Conservation (phyloP, 2,113 vertebrate genomes). For the Formicarius rufipectus region DNA sequence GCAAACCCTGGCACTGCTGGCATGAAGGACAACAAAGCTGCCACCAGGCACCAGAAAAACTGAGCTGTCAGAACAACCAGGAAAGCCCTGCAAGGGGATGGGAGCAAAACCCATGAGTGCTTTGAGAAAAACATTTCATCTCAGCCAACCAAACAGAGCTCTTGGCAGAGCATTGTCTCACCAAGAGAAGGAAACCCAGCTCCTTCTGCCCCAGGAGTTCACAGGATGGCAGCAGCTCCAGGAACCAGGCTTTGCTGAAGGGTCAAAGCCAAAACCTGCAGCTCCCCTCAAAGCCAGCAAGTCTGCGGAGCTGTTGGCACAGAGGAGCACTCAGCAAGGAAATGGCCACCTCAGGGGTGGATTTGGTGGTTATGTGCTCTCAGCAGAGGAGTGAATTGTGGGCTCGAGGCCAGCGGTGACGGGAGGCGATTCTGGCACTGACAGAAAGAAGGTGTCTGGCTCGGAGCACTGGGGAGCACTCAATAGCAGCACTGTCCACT, state of each 20-base stretch:
- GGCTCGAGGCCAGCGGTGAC: not conserved
- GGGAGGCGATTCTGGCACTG: slow-evolving; percentile 8
- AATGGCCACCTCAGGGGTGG: not conserved
- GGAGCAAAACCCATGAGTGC: not conserved
- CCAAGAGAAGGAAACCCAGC: not conserved
- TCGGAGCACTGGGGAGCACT: not conserved
- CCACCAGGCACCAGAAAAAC: not conserved
- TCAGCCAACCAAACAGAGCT: not conserved
- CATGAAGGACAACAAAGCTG: not conserved
- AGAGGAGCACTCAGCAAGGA: not conserved
- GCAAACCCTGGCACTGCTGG: not conserved
- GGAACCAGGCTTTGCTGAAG: not conserved
- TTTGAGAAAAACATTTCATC: not conserved
- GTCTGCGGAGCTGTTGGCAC: not conserved
- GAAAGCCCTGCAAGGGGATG: not conserved
- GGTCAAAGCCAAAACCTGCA: not conserved
- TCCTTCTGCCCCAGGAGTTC: not conserved
- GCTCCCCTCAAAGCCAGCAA: not conserved
- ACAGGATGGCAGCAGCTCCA: not conserved
- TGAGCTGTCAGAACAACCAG: not conserved
- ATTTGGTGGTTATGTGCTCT: not conserved
- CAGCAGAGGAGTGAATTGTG: not conserved
- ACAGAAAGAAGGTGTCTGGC: slow-evolving; percentile 22
- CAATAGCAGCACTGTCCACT: slow-evolving; percentile 3
- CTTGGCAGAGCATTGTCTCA: not conserved